These are phyloP conservation scores for Eubasilissa regina DNA, from an alignment of 1,140 invertebrate genomes.

Conservation along the genomic window DNA sequence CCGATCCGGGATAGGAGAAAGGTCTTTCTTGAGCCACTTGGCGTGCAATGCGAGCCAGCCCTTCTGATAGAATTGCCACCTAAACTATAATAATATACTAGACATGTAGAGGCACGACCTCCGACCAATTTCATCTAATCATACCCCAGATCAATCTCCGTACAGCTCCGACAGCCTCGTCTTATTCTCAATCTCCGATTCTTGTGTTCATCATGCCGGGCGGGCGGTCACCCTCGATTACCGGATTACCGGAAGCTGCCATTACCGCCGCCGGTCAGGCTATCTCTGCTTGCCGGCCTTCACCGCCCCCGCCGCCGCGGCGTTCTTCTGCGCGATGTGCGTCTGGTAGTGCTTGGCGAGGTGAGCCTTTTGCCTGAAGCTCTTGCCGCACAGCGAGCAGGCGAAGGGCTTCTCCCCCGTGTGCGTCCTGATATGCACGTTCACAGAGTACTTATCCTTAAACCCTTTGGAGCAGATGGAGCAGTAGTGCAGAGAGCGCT, in stretches of 20 bases:
- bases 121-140: conserved; percentile 29
- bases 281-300: conserved; percentile 71
- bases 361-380: conserved; percentile 96
- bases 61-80: conserved; percentile 9
- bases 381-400: conserved; percentile 90
- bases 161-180: conserved; percentile 25
- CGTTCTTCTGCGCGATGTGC: conserved; percentile 86
- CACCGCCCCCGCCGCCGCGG: conserved; percentile 68
- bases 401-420: conserved; percentile 93
- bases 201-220: not conserved
- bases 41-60: not conserved
- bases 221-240: not conserved
- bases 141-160: conserved; percentile 18
- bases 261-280: conserved; percentile 57
- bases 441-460: conserved; percentile 94
- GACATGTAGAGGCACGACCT: conserved; percentile 17
- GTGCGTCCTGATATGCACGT: conserved; percentile 92
- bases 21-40: conserved; percentile 10
- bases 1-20: conserved; percentile 7
- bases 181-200: conserved; percentile 37
- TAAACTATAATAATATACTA: conserved; percentile 47
- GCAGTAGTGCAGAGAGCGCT: conserved; percentile 90
- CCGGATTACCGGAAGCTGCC: not conserved
- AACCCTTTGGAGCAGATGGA: conserved; percentile 94
- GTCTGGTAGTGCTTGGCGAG: conserved; percentile 98